Conservation (phyloP, 1,140 invertebrate genomes). For the Octopus bimaculoides region DNA sequence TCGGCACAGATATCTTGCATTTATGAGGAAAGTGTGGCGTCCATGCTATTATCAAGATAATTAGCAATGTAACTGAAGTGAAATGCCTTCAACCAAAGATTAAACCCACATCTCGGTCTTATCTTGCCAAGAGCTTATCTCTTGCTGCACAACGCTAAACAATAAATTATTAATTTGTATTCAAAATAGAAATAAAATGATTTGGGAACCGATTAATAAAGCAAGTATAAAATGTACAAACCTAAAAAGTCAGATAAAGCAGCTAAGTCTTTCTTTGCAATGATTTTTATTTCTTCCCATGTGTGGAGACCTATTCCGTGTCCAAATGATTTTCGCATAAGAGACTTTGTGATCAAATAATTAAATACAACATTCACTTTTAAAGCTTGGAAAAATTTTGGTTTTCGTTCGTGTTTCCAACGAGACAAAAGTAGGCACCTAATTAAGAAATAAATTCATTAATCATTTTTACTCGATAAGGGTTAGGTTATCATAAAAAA, state of each 20-base stretch:
- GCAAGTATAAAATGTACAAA: constrained; percentile 9
- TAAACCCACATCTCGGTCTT: too few relatives aligned
- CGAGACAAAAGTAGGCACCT: constrained; percentile 21
- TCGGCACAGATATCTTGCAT: too few relatives aligned
- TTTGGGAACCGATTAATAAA: not conserved
- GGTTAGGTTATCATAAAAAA: too few relatives aligned
- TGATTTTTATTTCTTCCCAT: constrained; percentile 23
- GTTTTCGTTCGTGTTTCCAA: constrained; percentile 19
- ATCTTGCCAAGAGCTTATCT: too few relatives aligned
- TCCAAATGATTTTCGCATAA: constrained; percentile 10
- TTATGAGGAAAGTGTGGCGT: too few relatives aligned
- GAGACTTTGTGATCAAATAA: constrained; percentile 25
- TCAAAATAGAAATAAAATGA: too few relatives aligned
- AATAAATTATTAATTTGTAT: too few relatives aligned
- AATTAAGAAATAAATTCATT: not conserved
- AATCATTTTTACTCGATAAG: not conserved
- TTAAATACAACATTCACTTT: constrained; percentile 16
- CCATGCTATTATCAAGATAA: too few relatives aligned
- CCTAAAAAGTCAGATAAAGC: constrained; percentile 32
- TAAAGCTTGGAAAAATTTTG: constrained; percentile 11
- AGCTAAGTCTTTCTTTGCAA: constrained; percentile 27
- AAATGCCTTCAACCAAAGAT: too few relatives aligned
- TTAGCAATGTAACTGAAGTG: too few relatives aligned
- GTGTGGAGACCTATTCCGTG: constrained; percentile 34
- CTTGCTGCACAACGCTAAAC: too few relatives aligned